phyloP scores from a whole-genome alignment of 2,113 vertebrate genomes.

The Corythornis vintsioides region DNA sequence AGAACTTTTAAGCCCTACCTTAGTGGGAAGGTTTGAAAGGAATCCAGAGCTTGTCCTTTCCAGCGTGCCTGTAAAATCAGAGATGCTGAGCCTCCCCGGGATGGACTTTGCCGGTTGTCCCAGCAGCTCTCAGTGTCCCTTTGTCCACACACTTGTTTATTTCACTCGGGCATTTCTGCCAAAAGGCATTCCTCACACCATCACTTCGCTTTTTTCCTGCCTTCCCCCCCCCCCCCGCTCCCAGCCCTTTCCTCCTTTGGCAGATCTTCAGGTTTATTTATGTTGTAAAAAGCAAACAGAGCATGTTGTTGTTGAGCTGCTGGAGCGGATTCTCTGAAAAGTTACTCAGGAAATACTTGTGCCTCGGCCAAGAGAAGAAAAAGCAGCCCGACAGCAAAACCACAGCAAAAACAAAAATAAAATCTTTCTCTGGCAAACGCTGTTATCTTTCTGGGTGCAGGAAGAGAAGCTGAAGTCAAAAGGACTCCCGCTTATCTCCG shows the following conservation, averaged over 20 bases:
- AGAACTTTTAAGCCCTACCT: slow-evolving; percentile 21
- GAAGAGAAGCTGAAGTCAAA: neutral
- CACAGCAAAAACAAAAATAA: neutral
- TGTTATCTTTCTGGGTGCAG: neutral
- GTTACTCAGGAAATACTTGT: slow-evolving; percentile 34
- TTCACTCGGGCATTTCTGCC: neutral
- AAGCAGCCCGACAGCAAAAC: neutral
- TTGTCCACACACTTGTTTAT: neutral
- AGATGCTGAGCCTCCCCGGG: neutral
- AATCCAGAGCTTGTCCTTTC: neutral
- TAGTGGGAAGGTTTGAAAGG: neutral
- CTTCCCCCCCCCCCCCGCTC: neutral
- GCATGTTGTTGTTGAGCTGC: neutral
- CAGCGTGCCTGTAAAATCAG: neutral
- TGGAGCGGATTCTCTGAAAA: neutral
- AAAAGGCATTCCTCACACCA: neutral
- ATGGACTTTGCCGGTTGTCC: neutral
- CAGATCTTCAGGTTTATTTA: slow-evolving; percentile 15
- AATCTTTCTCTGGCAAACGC: neutral
- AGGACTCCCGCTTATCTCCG: rapidly evolving
- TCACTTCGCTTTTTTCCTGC: neutral
- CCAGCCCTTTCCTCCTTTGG: neutral
- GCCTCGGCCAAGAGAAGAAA: neutral
- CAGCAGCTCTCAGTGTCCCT: neutral
- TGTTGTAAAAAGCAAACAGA: slow-evolving; percentile 1